A percentile compares a stretch with the other conserved stretches of the same genome.
These are phyloP conservation scores for Nannospalax galili DNA, from an alignment of 2,113 vertebrate genomes.

Conservation along the genomic window DNA sequence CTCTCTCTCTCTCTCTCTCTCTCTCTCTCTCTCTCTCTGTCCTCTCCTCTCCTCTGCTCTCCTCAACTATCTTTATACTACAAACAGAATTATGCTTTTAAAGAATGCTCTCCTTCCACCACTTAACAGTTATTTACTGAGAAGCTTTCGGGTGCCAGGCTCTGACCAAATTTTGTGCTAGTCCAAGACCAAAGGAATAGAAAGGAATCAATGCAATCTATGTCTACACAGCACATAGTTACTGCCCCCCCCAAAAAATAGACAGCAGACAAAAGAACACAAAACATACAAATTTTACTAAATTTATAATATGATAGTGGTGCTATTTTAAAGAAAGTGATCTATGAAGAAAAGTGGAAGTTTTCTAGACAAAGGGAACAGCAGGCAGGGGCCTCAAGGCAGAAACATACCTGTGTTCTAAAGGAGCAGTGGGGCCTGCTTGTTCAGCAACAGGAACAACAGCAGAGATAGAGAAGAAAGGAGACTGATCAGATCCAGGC, in stretches of 20 bases:
- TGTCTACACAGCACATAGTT: neutral
- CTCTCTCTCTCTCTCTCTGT: too few species aligned
- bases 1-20: too few species aligned
- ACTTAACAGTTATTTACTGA: neutral
- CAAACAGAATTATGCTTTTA: neutral
- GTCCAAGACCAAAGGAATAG: neutral
- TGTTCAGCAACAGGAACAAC: neutral
- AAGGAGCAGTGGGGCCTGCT: neutral
- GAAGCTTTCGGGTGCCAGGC: neutral
- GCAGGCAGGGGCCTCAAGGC: neutral
- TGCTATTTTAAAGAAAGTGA: neutral
- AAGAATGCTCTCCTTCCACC: neutral
- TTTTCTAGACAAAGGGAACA: neutral
- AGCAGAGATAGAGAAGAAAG: neutral
- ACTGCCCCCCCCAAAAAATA: neutral
- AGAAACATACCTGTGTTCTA: accelerated
- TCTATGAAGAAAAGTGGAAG: neutral
- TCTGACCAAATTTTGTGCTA: neutral
- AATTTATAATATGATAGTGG: too few species aligned
- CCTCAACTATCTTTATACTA: neutral
- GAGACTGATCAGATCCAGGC: neutral
- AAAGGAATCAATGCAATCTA: neutral
- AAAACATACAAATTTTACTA: neutral
- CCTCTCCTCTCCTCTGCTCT: too few species aligned
- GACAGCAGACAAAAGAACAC: neutral